A percentile compares a stretch with the other conserved stretches of the same genome.
Evolutionary conservation across 1,140 invertebrate genomes (phyloP).

Genomic region (Hermatobates lingyangjiaoensis): DNA sequence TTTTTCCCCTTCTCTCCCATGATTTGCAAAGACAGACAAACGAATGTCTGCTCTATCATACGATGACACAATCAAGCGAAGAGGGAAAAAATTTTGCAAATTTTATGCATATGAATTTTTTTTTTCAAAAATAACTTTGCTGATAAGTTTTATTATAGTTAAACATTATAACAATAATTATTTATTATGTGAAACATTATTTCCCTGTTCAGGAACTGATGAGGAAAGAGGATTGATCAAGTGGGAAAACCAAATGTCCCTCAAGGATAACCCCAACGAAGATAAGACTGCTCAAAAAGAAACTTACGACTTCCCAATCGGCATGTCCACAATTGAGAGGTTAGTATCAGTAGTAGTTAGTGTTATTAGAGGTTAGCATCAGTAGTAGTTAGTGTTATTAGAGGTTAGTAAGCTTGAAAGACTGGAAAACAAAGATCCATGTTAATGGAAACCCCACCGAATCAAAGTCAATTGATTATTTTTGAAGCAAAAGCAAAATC

Average conservation of each 20-base stretch:
- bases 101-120: neutral
- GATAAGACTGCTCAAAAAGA: slow-evolving; percentile 25
- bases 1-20: too few relatives aligned
- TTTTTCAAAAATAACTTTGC: neutral
- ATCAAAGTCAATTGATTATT: too few relatives aligned
- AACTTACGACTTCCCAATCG: slow-evolving; percentile 53
- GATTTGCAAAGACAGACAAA: too few relatives aligned
- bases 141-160: neutral
- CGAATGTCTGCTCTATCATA: too few relatives aligned
- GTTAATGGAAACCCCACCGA: too few relatives aligned
- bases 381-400: neutral
- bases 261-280: slow-evolving; percentile 28
- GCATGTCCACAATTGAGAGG: slow-evolving; percentile 40
- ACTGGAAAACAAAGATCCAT: too few relatives aligned
- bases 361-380: neutral
- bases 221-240: slow-evolving; percentile 45
- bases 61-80: too few relatives aligned
- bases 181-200: slow-evolving; percentile 5
- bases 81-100: too few relatives aligned
- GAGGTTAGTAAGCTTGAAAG: neutral
- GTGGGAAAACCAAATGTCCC: slow-evolving; percentile 49
- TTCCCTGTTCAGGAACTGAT: slow-evolving; percentile 31
- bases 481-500: too few relatives aligned
- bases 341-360: slow-evolving; percentile 13
- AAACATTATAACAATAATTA: neutral